These are phyloP conservation scores for Prochilodus magdalenae DNA, from an alignment of 2,113 vertebrate genomes.

Conservation along the genomic window DNA sequence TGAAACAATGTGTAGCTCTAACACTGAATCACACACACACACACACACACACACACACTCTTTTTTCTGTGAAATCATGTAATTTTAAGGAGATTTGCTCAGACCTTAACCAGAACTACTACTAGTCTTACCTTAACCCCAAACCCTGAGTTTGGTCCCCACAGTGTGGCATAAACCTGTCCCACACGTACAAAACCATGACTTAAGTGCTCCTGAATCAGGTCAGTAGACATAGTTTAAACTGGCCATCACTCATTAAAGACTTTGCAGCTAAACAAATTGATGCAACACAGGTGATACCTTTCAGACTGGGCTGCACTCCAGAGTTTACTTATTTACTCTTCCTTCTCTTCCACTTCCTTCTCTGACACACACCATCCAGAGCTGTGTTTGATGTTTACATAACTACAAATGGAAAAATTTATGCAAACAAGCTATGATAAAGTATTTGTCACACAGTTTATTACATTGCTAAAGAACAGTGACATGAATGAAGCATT, in stretches of 20 bases:
- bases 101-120: too few relatives aligned
- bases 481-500: not conserved
- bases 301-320: not conserved
- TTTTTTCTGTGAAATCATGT: too few relatives aligned
- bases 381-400: not conserved
- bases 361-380: not conserved
- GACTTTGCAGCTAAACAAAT: not conserved
- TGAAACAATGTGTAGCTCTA: too few relatives aligned
- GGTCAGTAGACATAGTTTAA: not conserved
- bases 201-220: slow-evolving; percentile 47
- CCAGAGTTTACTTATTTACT: not conserved
- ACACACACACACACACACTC: too few relatives aligned
- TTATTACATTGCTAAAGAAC: not conserved
- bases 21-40: too few relatives aligned
- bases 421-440: not conserved
- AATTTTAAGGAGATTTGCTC: too few relatives aligned
- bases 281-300: slow-evolving; percentile 1
- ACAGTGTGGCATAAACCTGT: too few relatives aligned
- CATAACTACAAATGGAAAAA: not conserved
- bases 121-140: too few relatives aligned
- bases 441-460: not conserved
- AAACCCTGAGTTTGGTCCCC: too few relatives aligned
- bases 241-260: not conserved
- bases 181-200: slow-evolving; percentile 42
- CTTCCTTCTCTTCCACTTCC: not conserved